Evolutionary conservation across 2,113 vertebrate genomes (phyloP), one percentile per base, ranked within the genome.

Genomic region (Atractosteus spatula): DNA sequence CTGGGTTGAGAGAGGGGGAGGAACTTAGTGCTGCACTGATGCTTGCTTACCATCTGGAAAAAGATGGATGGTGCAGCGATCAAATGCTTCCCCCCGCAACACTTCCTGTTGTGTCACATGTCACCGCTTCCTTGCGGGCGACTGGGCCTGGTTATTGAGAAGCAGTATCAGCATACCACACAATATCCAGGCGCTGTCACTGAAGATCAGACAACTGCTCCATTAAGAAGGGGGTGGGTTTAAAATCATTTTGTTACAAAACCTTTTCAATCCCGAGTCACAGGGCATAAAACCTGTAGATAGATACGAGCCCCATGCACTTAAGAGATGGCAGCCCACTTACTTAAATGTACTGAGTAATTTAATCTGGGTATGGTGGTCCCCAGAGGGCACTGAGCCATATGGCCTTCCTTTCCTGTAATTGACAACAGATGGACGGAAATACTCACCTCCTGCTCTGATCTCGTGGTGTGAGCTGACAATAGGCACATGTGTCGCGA

Each of bases 371-470:
- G 76, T 12, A 57, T 72, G 72, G 62, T 69, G 16, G 74, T 86
- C 83, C 83, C 86, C 64, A 73, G 70, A 77, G 86, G 80, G 81
- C 78, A 83, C 44, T 77, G 82, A 81, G 76, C 75, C 89, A 84
- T 80, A 84, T 89, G 84, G 84, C 79, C 79, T 56, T 73, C 68
- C 76, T 79, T 89, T 88, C 84, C 83, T 41, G 86, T 84, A 87
- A 84, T 76, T 76, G 62, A 76, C 79, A 72, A 75, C 71, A 45
- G 8, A 66, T 74, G 78, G 81, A 76, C 83, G 82, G 79, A 82
- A 85, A 77, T 77, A 62, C 61, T 64, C 66, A 91, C 91, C 91
- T 88, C 91, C 91, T 90, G 70, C 65, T 84, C 41, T 71, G 47
- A 51, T 51, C 47, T 10, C 1, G 47, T 5, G 47, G 47, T 10